These are phyloP conservation scores for Tortrix viridana DNA, from an alignment of 2,888 invertebrate species.

Conservation along the genomic window DNA sequence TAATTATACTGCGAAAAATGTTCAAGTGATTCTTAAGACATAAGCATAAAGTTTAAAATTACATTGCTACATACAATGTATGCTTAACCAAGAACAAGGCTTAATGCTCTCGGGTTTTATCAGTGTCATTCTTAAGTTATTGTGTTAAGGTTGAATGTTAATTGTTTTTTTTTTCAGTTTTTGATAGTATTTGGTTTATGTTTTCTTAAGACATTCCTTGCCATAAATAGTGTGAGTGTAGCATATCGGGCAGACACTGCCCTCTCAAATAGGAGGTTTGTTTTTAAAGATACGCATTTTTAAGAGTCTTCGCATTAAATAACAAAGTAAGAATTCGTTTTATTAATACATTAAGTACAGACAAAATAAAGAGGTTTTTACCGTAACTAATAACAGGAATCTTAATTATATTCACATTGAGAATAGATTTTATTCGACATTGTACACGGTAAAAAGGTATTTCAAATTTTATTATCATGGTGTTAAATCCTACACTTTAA, in stretches of 20 bases:
- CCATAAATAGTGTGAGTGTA: conserved; percentile 73
- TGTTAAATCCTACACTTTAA: too few relatives aligned
- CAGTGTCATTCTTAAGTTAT: conserved; percentile 11
- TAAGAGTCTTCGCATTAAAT: background rate
- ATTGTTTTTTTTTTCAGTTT: conserved; percentile 39
- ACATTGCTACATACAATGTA: conserved; percentile 17
- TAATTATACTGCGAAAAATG: conserved; percentile 34
- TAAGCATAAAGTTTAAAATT: conserved; percentile 30
- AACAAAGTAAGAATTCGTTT: background rate
- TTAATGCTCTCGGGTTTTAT: conserved; percentile 20
- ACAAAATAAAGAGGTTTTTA: too few relatives aligned
- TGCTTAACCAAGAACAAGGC: conserved; percentile 11
- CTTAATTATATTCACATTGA: too few relatives aligned
- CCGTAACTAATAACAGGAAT: too few relatives aligned
- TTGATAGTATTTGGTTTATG: conserved; percentile 50
- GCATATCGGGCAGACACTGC: conserved; percentile 50
- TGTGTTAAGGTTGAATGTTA: conserved; percentile 47
- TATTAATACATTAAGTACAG: background rate
- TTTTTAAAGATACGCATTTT: conserved; percentile 12
- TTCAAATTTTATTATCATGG: too few relatives aligned
- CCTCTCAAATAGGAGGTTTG: conserved; percentile 22
- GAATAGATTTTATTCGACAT: too few relatives aligned
- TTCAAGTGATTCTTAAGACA: conserved; percentile 21
- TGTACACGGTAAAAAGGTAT: too few relatives aligned
- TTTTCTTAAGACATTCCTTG: conserved; percentile 77